phyloP scores from a whole-genome alignment of 1,140 invertebrate genomes.

The Pentalonia nigronervosa region DNA sequence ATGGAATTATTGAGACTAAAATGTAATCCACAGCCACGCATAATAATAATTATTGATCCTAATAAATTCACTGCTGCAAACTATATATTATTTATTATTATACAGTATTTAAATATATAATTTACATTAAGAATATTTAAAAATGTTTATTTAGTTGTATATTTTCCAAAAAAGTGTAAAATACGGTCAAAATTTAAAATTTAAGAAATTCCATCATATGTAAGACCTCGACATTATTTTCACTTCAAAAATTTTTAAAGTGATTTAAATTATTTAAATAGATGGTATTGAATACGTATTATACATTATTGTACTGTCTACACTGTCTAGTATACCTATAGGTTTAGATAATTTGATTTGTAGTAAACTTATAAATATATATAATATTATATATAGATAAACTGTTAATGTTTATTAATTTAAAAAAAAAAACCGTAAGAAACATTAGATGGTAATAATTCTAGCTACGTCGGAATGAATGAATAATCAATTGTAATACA shows the following conservation, averaged over 20 bases:
- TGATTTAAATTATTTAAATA: background rate
- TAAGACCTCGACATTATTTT: background rate
- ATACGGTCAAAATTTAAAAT: background rate
- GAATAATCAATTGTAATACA: conserved; percentile 11
- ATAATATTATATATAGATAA: background rate
- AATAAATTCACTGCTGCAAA: background rate
- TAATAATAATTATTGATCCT: background rate
- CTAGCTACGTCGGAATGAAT: background rate
- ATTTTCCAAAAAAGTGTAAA: background rate
- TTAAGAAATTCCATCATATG: background rate
- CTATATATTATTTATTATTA: background rate
- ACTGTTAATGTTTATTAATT: background rate
- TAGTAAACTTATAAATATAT: no score
- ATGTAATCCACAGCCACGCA: background rate
- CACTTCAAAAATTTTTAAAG: background rate
- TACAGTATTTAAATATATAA: background rate
- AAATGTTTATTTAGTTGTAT: background rate
- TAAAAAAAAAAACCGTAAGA: background rate
- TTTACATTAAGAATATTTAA: background rate
- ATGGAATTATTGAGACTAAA: background rate
- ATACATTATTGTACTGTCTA: background rate
- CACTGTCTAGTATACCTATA: background rate
- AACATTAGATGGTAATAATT: background rate
- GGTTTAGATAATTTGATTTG: background rate
- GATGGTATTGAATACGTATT: background rate